Conservation (phyloP, 2,888 invertebrate genomes). For the Xylocampa areola region DNA sequence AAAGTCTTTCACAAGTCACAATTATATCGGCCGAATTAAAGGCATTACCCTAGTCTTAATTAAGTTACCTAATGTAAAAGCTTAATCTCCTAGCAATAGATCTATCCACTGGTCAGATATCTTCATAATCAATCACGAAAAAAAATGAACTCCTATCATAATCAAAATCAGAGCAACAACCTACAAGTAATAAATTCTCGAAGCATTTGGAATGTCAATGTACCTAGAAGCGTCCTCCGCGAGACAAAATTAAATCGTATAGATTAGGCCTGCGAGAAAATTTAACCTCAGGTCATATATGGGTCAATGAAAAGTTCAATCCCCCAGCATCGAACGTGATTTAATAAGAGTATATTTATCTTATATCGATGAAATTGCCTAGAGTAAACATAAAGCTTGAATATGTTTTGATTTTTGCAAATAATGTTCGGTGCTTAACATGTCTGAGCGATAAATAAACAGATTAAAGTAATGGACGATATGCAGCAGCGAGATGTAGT, state of each 20-base stretch:
- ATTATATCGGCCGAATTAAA: neutral
- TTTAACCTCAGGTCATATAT: conserved; percentile 49
- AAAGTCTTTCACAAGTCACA: neutral
- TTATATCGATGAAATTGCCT: conserved; percentile 12
- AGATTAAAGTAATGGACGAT: conserved; percentile 45
- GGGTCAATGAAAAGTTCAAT: conserved; percentile 53
- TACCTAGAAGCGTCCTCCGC: conserved; percentile 23
- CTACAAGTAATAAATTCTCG: conserved; percentile 11
- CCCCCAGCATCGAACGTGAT: conserved; percentile 26
- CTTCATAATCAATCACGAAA: neutral
- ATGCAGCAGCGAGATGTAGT: conserved; percentile 51
- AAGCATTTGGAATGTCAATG: conserved; percentile 35
- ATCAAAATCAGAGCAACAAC: conserved; percentile 20
- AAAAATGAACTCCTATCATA: too few relatives aligned
- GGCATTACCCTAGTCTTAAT: neutral
- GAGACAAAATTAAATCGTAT: conserved; percentile 32
- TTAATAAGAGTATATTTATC: conserved; percentile 36
- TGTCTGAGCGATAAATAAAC: conserved; percentile 50
- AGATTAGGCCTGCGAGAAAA: conserved; percentile 38
- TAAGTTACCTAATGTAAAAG: conserved; percentile 3
- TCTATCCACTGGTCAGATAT: too few relatives aligned
- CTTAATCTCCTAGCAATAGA: neutral
- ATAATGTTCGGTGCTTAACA: conserved; percentile 23
- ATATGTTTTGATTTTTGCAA: conserved; percentile 19
- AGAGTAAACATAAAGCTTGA: conserved; percentile 14